Conservation (phyloP, 2,888 invertebrate genomes). For the Buathra laborator region DNA sequence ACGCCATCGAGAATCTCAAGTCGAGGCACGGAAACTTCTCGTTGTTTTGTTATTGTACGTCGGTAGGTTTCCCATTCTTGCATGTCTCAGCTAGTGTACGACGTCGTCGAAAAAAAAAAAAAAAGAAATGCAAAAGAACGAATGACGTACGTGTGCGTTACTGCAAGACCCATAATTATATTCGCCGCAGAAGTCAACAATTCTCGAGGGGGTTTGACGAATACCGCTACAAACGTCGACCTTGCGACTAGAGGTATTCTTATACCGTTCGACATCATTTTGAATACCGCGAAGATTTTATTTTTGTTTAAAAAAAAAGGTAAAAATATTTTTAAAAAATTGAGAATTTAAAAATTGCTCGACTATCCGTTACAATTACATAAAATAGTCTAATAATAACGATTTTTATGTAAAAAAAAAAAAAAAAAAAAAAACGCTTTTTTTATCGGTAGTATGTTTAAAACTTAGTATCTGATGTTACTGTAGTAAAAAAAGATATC, state of each 20-base stretch:
- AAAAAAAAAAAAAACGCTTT: no score
- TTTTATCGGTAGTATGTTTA: not conserved
- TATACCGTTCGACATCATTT: conserved; percentile 39
- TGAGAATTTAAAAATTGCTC: not conserved
- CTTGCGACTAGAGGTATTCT: conserved; percentile 42
- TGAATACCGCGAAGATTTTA: not conserved
- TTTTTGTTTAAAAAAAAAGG: not conserved
- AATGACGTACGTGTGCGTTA: conserved; percentile 27
- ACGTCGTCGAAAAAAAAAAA: conserved; percentile 33
- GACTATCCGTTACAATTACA: not conserved
- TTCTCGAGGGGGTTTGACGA: conserved; percentile 2
- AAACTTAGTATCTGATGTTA: not conserved
- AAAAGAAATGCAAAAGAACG: conserved; percentile 35
- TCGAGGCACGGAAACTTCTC: conserved; percentile 78
- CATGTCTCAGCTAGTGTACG: conserved; percentile 65
- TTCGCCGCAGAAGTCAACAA: conserved; percentile 21
- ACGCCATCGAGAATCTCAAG: conserved; percentile 77
- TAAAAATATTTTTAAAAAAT: not conserved
- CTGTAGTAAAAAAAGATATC: not conserved
- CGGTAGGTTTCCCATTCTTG: conserved; percentile 76
- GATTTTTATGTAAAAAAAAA: not conserved
- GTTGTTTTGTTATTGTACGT: conserved; percentile 77
- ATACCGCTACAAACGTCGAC: conserved; percentile 59
- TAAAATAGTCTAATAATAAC: not conserved
- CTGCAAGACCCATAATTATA: not conserved